A percentile compares a stretch with the other conserved stretches of the same genome.
Evolutionary conservation across 2,797 vertebrate species (phyloP).

Genomic region (Knipowitschia caucasica): DNA sequence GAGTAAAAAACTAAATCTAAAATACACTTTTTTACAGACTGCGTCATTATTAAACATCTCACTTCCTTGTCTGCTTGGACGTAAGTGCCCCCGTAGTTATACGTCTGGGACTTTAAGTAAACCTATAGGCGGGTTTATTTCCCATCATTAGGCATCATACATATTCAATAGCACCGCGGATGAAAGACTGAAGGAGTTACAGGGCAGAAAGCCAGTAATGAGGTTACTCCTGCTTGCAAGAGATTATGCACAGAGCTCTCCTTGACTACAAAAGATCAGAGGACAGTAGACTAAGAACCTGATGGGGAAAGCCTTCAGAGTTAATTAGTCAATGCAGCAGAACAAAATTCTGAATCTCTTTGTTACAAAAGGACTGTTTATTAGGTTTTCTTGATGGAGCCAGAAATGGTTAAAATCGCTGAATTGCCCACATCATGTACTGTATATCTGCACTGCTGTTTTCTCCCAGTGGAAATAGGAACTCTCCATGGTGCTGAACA

Average conservation of each 20-base stretch:
- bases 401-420: slow-evolving; percentile 22
- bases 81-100: slow-evolving; percentile 17
- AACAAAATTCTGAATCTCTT: slow-evolving; percentile 37
- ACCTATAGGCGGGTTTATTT: slow-evolving; percentile 51
- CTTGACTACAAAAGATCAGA: slow-evolving; percentile 57
- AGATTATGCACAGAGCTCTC: slow-evolving; percentile 56
- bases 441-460: slow-evolving; percentile 5
- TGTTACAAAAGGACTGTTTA: slow-evolving; percentile 25
- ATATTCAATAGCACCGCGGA: slow-evolving; percentile 53
- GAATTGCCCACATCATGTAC: not conserved
- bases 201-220: slow-evolving; percentile 39
- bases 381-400: slow-evolving; percentile 19
- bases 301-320: slow-evolving; percentile 55
- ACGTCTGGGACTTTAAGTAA: slow-evolving; percentile 13
- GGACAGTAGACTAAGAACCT: slow-evolving; percentile 39
- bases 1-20: too few species aligned
- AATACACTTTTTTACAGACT: not conserved
- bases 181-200: slow-evolving; percentile 28
- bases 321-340: slow-evolving; percentile 51
- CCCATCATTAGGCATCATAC: slow-evolving; percentile 58
- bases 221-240: slow-evolving; percentile 56
- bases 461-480: slow-evolving; percentile 29
- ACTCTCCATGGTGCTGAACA: slow-evolving; percentile 58
- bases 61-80: slow-evolving; percentile 25
- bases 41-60: not conserved